Evolutionary conservation across 2,113 vertebrate species (phyloP).

Genomic region (Polypterus senegalus): DNA sequence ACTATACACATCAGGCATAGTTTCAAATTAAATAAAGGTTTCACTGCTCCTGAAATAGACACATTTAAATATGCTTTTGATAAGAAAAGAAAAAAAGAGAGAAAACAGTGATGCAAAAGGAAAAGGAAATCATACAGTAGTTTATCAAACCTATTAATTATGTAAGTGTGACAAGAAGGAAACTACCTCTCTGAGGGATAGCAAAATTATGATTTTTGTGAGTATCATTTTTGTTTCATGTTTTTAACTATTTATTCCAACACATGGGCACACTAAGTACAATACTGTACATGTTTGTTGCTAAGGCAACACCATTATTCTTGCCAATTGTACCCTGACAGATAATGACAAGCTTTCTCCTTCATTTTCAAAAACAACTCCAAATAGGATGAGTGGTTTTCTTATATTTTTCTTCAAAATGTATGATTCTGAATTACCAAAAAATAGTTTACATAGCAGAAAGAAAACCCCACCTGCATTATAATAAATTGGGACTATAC

Average conservation of each 20-base stretch:
- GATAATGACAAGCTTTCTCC: neutral
- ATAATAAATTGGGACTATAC: no score
- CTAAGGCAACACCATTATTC: conserved; percentile 5
- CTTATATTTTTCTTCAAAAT: no score
- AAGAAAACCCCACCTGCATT: no score
- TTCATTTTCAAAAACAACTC: neutral
- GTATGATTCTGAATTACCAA: no score
- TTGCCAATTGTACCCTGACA: neutral
- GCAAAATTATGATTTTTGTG: conserved; percentile 3
- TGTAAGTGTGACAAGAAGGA: neutral
- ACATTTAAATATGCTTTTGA: neutral
- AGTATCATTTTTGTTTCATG: neutral
- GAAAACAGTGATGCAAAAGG: neutral
- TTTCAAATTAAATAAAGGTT: no score
- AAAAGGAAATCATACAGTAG: neutral
- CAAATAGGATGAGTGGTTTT: no score
- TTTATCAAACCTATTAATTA: conserved; percentile 8
- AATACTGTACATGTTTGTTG: conserved; percentile 11
- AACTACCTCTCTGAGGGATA: conserved; percentile 1
- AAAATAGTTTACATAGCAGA: no score
- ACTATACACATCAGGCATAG: no score
- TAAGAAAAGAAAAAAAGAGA: neutral
- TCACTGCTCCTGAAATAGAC: no score
- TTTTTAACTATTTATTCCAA: conserved; percentile 1
- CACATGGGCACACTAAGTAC: conserved; percentile 2